These are phyloP conservation scores for Acridotheres tristis DNA, from an alignment of 2,797 vertebrate species.

Conservation along the genomic window DNA sequence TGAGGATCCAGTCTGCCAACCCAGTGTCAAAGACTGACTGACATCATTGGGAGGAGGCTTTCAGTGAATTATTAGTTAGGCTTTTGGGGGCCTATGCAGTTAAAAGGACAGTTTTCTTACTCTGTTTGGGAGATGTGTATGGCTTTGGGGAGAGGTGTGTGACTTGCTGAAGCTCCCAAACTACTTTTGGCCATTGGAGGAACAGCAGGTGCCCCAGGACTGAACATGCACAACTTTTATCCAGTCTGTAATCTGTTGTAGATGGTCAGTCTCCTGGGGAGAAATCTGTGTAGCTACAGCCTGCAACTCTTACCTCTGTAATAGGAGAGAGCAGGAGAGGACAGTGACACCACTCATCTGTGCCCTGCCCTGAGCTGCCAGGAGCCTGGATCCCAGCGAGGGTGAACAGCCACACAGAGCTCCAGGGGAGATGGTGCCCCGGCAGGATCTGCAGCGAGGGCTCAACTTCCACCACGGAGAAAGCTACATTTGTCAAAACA, in stretches of 20 bases:
- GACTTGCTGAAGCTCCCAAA: neutral
- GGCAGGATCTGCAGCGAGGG: neutral
- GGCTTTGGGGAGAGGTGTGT: constrained; percentile 1
- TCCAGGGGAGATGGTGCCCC: neutral
- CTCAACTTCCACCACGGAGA: neutral
- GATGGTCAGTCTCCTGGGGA: neutral
- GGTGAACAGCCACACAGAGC: neutral
- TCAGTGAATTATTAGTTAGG: neutral
- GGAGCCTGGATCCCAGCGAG: neutral
- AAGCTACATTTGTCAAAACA: neutral
- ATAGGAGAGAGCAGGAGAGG: neutral
- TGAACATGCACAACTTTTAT: neutral
- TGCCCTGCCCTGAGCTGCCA: neutral
- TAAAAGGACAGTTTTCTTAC: neutral
- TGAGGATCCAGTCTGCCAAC: neutral
- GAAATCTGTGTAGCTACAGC: neutral
- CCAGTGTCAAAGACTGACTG: neutral
- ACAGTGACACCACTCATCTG: neutral
- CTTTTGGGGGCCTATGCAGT: neutral
- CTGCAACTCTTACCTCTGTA: neutral
- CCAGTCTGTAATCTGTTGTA: neutral
- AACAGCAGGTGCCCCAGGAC: neutral
- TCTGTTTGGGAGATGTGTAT: neutral
- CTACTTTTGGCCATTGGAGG: neutral
- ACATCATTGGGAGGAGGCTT: neutral